Base-by-base conservation (phyloP, 2,888 invertebrate species). In the Ctena decussata region DNA sequence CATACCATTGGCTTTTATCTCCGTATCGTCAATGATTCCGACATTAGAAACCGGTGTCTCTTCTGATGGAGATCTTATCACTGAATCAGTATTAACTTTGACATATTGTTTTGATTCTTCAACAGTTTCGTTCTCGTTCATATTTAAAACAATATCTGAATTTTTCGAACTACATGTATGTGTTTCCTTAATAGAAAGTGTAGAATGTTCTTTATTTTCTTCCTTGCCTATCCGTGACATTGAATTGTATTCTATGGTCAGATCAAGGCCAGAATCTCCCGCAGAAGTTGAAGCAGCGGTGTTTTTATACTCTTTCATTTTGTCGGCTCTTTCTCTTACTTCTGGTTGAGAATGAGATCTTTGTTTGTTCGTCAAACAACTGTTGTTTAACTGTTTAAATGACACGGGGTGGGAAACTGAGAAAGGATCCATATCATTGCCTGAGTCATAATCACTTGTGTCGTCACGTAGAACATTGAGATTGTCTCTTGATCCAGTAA, bases 361-460 rank as follows among this genome's bases (percentile, higher is more conserved):
- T 30, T 85, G 80, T 35, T 84, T 78, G 2, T 83, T 76, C 0
- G 85, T 78, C 24, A 85, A 78, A 18, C 76, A 78, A 35, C 77
- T 76, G 12, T 73, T 75, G 70, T 86, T 76, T 37, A 90, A 41
- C 6, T 91, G 88, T 69, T 86, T 85, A 0, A 89, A 87, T 0
- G 94, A 93, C 1, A 94, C 80, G 3, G 94, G 94, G 75, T 94
- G 93, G 0, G 95, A 94, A 15, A 91, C 85, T 15, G 93, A 93
- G 73, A 92, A 94, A 21, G 90, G 93, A 76, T 94, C 94, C 18
- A 89, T 74, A 73, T 94, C 94, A 65, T 90, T 89, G 60, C 91
- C 90, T 1, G 94, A 94, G 85, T 94, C 94, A 82, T 94, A 95
- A 85, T 95, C 95, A 85, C 94, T 95, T 37, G 94, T 94, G 65